Evolutionary conservation across 1,140 invertebrate genomes (phyloP).

Genomic region (Sinella curviseta): DNA sequence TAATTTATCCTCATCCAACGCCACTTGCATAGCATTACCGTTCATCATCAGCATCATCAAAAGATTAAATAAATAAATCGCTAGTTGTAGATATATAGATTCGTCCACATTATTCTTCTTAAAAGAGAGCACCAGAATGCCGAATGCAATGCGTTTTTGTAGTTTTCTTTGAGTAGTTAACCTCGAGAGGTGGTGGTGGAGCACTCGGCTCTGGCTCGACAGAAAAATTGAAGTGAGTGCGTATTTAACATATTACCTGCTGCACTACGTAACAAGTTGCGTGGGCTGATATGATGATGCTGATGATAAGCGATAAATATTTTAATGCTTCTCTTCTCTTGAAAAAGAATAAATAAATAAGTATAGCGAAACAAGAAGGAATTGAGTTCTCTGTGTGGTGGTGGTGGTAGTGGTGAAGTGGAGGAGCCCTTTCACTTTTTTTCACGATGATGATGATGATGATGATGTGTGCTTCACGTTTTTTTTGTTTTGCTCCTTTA

Average conservation of each 20-base stretch:
- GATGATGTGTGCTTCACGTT: background rate
- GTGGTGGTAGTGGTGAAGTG: background rate
- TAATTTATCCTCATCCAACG: too few relatives aligned
- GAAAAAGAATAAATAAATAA: background rate
- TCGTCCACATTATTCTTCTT: background rate
- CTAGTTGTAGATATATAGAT: too few relatives aligned
- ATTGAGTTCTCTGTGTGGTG: background rate
- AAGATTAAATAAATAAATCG: too few relatives aligned
- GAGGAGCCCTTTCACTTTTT: conserved; percentile 13
- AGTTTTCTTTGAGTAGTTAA: background rate
- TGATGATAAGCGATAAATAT: conserved; percentile 11
- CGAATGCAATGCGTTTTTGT: too few relatives aligned
- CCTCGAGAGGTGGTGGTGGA: background rate
- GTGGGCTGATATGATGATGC: conserved; percentile 9
- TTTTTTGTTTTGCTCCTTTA: background rate
- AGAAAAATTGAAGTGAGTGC: background rate
- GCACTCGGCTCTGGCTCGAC: background rate
- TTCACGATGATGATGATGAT: background rate
- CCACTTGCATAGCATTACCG: too few relatives aligned
- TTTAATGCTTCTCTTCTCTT: background rate
- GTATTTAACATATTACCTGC: too few relatives aligned
- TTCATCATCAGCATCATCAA: too few relatives aligned
- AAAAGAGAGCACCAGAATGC: background rate
- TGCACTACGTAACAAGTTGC: background rate
- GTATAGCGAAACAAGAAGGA: background rate